Base-by-base conservation (phyloP, 2,888 invertebrate species). In the Morpho helenor region DNA sequence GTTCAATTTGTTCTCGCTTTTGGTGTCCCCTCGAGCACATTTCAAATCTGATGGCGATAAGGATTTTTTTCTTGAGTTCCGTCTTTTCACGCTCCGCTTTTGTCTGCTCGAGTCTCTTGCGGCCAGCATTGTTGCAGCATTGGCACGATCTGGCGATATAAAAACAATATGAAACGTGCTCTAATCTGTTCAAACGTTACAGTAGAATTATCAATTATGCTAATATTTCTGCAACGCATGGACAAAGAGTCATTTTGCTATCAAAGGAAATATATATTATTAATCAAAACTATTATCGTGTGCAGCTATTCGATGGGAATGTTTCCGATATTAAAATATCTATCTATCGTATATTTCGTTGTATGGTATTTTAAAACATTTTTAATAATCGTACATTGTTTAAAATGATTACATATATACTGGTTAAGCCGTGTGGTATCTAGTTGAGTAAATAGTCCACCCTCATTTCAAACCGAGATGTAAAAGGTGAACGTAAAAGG, bases 21-120 rank as follows among this genome's bases (percentile, higher is more conserved):
- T 87, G 49, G 69, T 60, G 60, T 87, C 85, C 54, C 75, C 76
- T 50, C 83, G 77, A 9, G 76, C 67, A 64, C 86, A 82, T 76
- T 88, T 87, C 58, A 89, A 72, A 66, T 88, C 87, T 10, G 89
- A 89, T 45, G 91, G 91, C 7, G 91, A 91, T 60, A 91, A 74
- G 10, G 91, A 91, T 67, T 91, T 91, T 72, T 91, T 91, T 74
- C 91, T 82, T 7, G 90, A 89, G 72, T 89, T 88, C 48, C 91
- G 80, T 62, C 91, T 75, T 71, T 89, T 91, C 70, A 86, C 89
- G 70, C 78, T 82, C 59, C 91, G 75, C 70, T 88, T 89, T 72
- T 84, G 88, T 64, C 91, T 77, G 71, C 83, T 84, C 52, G 88
- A 83, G 66, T 91, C 91, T 74, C 88, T 79, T 65, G 87, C 68